Conservation (phyloP, 2,113 vertebrate species). For the Pogona vitticeps region DNA sequence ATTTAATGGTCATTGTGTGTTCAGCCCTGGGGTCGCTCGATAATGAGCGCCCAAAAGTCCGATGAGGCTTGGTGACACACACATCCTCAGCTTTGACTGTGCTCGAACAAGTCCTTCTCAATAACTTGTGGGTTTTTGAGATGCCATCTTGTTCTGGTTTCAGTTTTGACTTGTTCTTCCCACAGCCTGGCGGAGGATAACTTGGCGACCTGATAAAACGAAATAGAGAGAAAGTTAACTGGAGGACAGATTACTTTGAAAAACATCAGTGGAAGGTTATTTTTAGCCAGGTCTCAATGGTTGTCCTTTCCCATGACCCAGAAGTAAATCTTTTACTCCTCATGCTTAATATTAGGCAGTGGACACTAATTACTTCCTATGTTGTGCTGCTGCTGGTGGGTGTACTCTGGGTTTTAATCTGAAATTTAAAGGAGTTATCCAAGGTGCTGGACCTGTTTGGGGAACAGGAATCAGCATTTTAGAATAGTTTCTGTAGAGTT, state of each 20-base stretch:
- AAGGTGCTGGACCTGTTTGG: no score
- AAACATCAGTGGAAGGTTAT: neutral
- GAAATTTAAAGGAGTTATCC: no score
- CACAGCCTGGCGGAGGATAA: conserved; percentile 90
- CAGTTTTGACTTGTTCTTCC: conserved; percentile 88
- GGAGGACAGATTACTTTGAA: neutral
- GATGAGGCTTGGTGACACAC: conserved; percentile 80
- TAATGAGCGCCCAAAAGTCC: conserved; percentile 83
- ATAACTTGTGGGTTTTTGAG: conserved; percentile 87
- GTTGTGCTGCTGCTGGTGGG: no score
- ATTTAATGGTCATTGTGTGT: conserved; percentile 78
- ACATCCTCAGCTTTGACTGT: conserved; percentile 83
- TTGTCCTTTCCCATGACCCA: no score
- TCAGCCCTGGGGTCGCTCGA: conserved; percentile 84
- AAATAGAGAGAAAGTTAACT: conserved; percentile 27
- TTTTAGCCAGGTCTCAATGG: neutral
- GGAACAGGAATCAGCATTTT: no score
- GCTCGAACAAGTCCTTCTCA: conserved; percentile 85
- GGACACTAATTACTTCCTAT: no score
- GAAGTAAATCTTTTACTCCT: neutral
- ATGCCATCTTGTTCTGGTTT: conserved; percentile 87
- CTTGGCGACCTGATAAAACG: conserved; percentile 84
- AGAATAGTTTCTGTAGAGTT: no score
- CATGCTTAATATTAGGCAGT: no score
- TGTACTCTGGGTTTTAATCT: no score